Conservation (phyloP, 2,888 invertebrate genomes). For the Caenorhabditis panamensis region DNA sequence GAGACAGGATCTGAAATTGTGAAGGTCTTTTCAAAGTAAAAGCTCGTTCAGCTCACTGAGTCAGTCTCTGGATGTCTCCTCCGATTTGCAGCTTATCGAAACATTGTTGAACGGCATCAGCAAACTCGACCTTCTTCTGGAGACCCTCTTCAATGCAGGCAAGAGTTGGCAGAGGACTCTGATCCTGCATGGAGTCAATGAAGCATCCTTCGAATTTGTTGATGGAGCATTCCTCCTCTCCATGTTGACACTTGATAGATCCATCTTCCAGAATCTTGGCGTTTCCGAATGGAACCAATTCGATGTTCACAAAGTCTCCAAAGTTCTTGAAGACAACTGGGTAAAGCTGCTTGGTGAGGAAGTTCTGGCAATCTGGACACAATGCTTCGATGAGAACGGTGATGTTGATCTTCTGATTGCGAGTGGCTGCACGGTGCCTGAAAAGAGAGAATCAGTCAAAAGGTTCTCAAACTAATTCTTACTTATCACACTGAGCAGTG, state of each 20-base stretch:
- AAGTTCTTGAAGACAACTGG: conserved; percentile 72
- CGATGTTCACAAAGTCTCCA: conserved; percentile 74
- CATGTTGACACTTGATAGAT: conserved; percentile 76
- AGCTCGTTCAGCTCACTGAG: conserved; percentile 56
- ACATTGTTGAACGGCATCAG: conserved; percentile 68
- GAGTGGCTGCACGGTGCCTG: conserved; percentile 61
- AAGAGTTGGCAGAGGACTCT: conserved; percentile 71
- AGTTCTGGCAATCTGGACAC: conserved; percentile 77
- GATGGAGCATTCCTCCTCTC: conserved; percentile 76
- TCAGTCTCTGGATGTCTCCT: conserved; percentile 68
- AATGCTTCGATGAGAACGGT: conserved; percentile 73
- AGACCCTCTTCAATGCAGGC: conserved; percentile 71
- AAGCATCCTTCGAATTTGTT: conserved; percentile 76
- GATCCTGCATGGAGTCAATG: conserved; percentile 69
- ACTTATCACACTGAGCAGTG: conserved; percentile 63
- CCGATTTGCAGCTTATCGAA: conserved; percentile 67
- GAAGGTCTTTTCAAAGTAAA: neutral
- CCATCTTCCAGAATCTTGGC: conserved; percentile 73
- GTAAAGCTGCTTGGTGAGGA: conserved; percentile 71
- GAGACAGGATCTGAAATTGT: conserved; percentile 66
- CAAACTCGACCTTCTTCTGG: conserved; percentile 63
- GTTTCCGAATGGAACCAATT: conserved; percentile 80
- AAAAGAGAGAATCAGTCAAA: neutral
- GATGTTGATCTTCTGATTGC: conserved; percentile 69
- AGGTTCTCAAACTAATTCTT: neutral